phyloP scores from a whole-genome alignment of 2,797 vertebrate species.

The Merluccius polli region DNA sequence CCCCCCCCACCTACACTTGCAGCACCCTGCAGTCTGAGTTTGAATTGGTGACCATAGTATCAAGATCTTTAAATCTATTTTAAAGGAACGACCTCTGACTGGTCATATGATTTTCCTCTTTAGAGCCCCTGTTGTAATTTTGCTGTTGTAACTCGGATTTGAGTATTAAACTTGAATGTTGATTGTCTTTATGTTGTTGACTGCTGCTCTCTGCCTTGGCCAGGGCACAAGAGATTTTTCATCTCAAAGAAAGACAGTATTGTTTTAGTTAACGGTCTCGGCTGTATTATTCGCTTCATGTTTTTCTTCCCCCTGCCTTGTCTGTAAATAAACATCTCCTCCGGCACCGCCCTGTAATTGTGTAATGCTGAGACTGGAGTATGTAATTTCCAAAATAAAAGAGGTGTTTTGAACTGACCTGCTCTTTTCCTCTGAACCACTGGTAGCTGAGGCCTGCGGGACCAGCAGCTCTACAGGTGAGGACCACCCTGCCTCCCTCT shows the following conservation, averaged over 20 bases:
- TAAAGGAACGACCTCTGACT: neutral
- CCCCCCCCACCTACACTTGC: no score
- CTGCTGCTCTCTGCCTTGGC: neutral
- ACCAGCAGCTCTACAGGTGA: slow-evolving; percentile 72
- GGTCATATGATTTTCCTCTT: no score
- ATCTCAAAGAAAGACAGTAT: neutral
- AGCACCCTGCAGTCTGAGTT: neutral
- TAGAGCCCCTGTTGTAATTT: no score
- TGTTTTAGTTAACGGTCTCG: neutral
- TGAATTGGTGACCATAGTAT: neutral
- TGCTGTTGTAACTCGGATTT: no score
- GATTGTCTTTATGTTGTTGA: neutral
- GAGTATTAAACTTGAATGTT: no score
- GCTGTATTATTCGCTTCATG: neutral
- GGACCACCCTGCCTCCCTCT: slow-evolving; percentile 56
- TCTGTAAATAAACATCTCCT: neutral
- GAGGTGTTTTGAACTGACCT: slow-evolving; percentile 63
- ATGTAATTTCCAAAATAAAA: neutral
- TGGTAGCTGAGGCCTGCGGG: slow-evolving; percentile 74
- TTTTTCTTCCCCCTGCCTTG: neutral
- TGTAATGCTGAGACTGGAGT: neutral
- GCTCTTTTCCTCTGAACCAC: slow-evolving; percentile 81
- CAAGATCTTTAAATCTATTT: neutral
- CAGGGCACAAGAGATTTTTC: neutral
- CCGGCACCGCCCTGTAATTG: neutral